A percentile compares a stretch with the other conserved stretches of the same genome.
Conservation (phyloP, 2,888 invertebrate genomes). For the Aleiodes testaceus region DNA sequence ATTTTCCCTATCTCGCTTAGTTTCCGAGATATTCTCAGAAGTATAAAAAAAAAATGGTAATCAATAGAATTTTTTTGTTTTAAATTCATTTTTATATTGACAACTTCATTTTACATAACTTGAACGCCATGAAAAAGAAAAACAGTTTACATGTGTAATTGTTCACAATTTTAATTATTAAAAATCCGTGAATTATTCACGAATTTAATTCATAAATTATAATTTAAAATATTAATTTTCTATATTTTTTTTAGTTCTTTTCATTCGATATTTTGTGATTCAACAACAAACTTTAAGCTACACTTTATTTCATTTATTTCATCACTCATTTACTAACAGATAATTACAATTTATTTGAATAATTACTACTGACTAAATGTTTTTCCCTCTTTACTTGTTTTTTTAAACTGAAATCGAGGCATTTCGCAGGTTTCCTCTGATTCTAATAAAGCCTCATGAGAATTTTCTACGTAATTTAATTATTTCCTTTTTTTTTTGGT, state of each 20-base stretch:
- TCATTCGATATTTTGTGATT: slow-evolving; percentile 11
- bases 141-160: neutral
- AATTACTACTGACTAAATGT: slow-evolving; percentile 17
- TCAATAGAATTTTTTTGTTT: too few relatives aligned
- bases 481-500: neutral
- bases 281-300: slow-evolving; percentile 9
- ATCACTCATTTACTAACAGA: neutral
- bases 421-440: neutral
- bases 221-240: neutral
- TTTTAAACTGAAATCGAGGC: slow-evolving; percentile 11
- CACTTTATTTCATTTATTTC: slow-evolving; percentile 8
- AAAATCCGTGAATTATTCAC: slow-evolving; percentile 7
- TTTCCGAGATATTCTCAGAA: too few relatives aligned
- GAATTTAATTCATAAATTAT: too few relatives aligned
- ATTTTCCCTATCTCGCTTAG: too few relatives aligned
- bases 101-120: slow-evolving; percentile 27
- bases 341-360: slow-evolving; percentile 15
- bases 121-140: slow-evolving; percentile 4
- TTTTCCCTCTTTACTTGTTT: neutral
- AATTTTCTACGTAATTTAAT: slow-evolving; percentile 4
- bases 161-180: neutral
- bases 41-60: too few relatives aligned
- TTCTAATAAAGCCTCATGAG: slow-evolving; percentile 16
- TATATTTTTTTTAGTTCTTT: neutral
- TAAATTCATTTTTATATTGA: slow-evolving; percentile 20